Percentiles rank a stretch among this genome's conserved stretches.
Conservation (phyloP, 1,140 invertebrate species). For the Leucophenga varia region DNA sequence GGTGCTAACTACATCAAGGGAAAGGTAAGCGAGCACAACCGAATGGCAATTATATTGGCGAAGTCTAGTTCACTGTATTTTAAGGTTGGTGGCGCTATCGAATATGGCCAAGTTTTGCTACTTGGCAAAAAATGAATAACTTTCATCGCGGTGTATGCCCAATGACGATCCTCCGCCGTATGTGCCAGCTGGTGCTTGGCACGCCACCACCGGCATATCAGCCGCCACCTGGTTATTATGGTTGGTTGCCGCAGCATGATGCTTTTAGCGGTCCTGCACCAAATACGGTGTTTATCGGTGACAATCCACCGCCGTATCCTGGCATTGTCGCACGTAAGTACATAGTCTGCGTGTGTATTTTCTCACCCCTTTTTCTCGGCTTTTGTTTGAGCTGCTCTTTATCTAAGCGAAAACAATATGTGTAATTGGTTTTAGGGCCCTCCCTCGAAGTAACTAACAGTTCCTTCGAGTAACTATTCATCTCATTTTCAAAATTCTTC, state of each 20-base stretch:
- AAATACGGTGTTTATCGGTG: slow-evolving; percentile 86
- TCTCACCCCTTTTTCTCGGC: slow-evolving; percentile 32
- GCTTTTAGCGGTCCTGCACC: slow-evolving; percentile 70
- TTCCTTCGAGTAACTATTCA: no score
- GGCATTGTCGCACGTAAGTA: slow-evolving; percentile 66
- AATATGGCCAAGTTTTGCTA: slow-evolving; percentile 94
- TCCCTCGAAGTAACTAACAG: no score
- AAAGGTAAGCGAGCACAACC: slow-evolving; percentile 87
- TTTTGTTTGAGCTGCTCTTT: slow-evolving; percentile 39
- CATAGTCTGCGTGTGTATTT: slow-evolving; percentile 42
- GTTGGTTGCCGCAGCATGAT: slow-evolving; percentile 85
- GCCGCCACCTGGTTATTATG: slow-evolving; percentile 80
- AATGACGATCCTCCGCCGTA: slow-evolving; percentile 83
- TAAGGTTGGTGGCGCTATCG: slow-evolving; percentile 95
- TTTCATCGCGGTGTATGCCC: slow-evolving; percentile 44
- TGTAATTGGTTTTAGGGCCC: no score
- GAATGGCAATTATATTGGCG: slow-evolving; percentile 91
- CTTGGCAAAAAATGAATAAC: slow-evolving; percentile 79
- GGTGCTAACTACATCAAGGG: slow-evolving; percentile 97
- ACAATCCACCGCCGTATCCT: slow-evolving; percentile 93
- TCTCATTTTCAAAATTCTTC: slow-evolving; percentile 10
- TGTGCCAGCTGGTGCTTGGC: slow-evolving; percentile 71
- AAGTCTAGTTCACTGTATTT: slow-evolving; percentile 94
- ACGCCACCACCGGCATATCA: slow-evolving; percentile 91
- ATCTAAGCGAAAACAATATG: no score